A percentile compares a stretch with the other conserved stretches of the same genome.
Conservation (phyloP, 1,140 invertebrate species). For the Euura saliciscinereae region DNA sequence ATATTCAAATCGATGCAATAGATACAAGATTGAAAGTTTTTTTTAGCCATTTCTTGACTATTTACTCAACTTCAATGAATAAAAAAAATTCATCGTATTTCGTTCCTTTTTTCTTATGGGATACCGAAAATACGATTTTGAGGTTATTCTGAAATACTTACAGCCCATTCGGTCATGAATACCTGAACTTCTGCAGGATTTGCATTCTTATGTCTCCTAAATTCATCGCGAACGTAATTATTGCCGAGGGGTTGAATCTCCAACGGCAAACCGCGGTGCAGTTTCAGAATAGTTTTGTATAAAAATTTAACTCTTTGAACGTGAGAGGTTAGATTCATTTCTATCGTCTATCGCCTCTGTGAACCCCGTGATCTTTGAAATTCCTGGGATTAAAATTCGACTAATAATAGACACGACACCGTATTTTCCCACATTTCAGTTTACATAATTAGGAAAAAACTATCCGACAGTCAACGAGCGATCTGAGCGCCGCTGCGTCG, state of each 20-base stretch:
- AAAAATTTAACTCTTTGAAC: slow-evolving; percentile 73
- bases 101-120: neutral
- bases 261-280: slow-evolving; percentile 81
- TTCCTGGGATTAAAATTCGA: no score
- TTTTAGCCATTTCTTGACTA: slow-evolving; percentile 4
- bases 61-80: slow-evolving; percentile 15
- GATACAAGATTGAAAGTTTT: slow-evolving; percentile 20
- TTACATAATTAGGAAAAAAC: no score
- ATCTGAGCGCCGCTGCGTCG: no score
- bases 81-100: slow-evolving; percentile 17
- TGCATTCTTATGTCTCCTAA: slow-evolving; percentile 84
- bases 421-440: no score
- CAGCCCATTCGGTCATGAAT: slow-evolving; percentile 91
- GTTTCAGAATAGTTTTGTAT: slow-evolving; percentile 88
- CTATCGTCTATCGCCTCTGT: neutral
- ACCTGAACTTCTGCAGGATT: slow-evolving; percentile 70
- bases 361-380: no score
- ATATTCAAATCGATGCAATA: slow-evolving; percentile 23
- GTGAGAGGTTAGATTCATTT: slow-evolving; percentile 52
- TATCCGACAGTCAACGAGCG: no score
- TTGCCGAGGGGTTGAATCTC: slow-evolving; percentile 80
- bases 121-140: neutral
- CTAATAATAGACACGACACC: no score
- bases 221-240: slow-evolving; percentile 88
- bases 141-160: slow-evolving; percentile 57